Percentiles rank a stretch among this genome's conserved stretches.
Evolutionary conservation across 2,888 invertebrate genomes (phyloP).

Genomic region (Carpatolechia fugitivella): DNA sequence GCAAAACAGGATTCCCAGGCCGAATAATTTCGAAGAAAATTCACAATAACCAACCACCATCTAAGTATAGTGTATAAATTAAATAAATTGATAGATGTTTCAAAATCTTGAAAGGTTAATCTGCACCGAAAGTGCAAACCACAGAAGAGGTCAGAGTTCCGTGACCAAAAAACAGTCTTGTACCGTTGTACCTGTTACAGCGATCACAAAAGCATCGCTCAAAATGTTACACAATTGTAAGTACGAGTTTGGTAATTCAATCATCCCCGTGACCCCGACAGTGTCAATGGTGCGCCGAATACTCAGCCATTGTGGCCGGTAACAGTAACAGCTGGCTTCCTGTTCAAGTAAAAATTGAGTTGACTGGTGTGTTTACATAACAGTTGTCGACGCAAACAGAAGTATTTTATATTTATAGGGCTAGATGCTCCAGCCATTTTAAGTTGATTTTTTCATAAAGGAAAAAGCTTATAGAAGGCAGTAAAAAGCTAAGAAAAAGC

Average conservation of each 20-base stretch:
- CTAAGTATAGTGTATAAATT: too few species aligned
- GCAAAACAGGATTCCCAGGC: too few species aligned
- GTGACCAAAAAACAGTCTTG: background rate
- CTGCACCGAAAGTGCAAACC: background rate
- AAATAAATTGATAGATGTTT: background rate
- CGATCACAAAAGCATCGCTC: background rate
- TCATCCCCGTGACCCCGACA: background rate
- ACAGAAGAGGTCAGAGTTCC: background rate
- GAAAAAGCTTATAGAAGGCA: too few species aligned
- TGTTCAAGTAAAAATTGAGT: background rate
- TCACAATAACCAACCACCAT: background rate
- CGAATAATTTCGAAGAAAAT: too few species aligned
- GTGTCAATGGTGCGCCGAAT: background rate
- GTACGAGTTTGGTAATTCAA: conserved; percentile 4
- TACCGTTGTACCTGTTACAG: background rate
- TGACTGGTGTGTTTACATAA: background rate
- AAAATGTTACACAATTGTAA: background rate
- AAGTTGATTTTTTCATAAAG: too few species aligned
- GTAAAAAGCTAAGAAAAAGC: too few species aligned
- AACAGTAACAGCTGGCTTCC: conserved; percentile 7
- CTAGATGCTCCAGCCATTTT: too few species aligned
- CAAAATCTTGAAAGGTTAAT: background rate
- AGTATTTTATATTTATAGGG: too few species aligned
- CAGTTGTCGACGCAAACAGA: background rate
- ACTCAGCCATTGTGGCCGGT: background rate